Evolutionary conservation across 1,140 invertebrate species (phyloP), one percentile per base, ranked within the genome.

Genomic region (Euborellia annulipes): DNA sequence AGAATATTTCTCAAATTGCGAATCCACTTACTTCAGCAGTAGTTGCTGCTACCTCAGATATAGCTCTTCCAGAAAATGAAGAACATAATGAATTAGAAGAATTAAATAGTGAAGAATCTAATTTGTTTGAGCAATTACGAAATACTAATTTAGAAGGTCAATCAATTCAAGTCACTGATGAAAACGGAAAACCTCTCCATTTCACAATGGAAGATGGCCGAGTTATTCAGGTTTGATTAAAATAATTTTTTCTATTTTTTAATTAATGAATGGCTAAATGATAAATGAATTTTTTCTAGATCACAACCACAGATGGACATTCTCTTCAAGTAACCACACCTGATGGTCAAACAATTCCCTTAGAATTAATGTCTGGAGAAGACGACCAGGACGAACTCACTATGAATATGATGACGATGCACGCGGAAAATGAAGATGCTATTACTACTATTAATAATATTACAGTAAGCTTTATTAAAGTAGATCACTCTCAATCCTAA

Each of bases 141-240:
- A 40, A 19, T 40, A 40, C 20, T 11, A 40, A 40, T 11, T 17
- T n/a, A 40, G 36, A 38, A 27, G 23, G 23, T 27, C 47, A 45
- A 2, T 27, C 42, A 6, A 57, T 53, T 13, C 58, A 78, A 67
- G 69, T 80, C 20, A 73, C 72, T 3, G 78, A 79, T 60, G 70
- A 74, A 50, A 67, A 75, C 42, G 78, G 78, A 11, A 79, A 79
- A 60, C 69, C 75, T 6, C 65, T 81, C 22, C 75, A 73, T 43
- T 68, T 81, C 48, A 77, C 76, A 0, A 72, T 77, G 50, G 69
- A 74, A 53, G 75, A 80, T 55, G 77, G 77, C 7, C 59, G 66
- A 45, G 64, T 68, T 27, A 68, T 73, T 3, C 64, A 66, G 36
- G 67, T 73, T 18, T 13, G 18, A n/a, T 43, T 43, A 39, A 36